Base-by-base conservation (phyloP, 2,797 vertebrate genomes). In the Molossus alvarezi region DNA sequence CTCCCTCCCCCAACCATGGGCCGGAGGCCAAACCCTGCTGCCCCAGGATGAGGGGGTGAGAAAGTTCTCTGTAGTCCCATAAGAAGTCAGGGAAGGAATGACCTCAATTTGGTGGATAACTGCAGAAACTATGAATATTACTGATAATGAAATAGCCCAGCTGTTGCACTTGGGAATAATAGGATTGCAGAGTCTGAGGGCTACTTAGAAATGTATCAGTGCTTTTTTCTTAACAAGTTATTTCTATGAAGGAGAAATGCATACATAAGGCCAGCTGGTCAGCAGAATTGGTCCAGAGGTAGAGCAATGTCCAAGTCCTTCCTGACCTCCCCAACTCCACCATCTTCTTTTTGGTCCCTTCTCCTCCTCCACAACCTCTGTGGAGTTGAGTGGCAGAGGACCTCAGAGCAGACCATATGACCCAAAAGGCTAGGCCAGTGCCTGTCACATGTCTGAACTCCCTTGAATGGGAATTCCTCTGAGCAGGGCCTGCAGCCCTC, bases 191-290 rank as follows among this genome's bases (percentile, higher is more conserved):
- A 86, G 83, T 88, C 62, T 73, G 75, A 21, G 37, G 37, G 57
- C 58, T 88, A 87, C 85, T 91, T 88, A 97, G 86, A 85, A 96
- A 91, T 51, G 79, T 96, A 89, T 93, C 72, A 65, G 62, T 85
- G 72, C 20, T 91, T 88, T 93, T 93, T 95, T 71, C 88, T 94
- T 93, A 96, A 95, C 41, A 87, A 94, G 91, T 58, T 72, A 93
- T 90, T 94, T 55, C 85, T 75, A 60, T 53, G 84, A 71, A 91
- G 76, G 88, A 83, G 64, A 88, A 87, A 64, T 23, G 45, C 51
- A 91, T 9, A 90, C 76, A 86, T 58, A 76, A 88, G 97, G 75
- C 69, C 75, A 77, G 23, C 72, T 57, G 73, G 58, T 64, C 83
- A 93, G 79, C 55, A 95, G 91, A 69, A 94, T 23, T 65, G 80